Evolutionary conservation across 53 echinoderm and acorn worm species (phyloP).

Genomic region (Antedon mediterranea): DNA sequence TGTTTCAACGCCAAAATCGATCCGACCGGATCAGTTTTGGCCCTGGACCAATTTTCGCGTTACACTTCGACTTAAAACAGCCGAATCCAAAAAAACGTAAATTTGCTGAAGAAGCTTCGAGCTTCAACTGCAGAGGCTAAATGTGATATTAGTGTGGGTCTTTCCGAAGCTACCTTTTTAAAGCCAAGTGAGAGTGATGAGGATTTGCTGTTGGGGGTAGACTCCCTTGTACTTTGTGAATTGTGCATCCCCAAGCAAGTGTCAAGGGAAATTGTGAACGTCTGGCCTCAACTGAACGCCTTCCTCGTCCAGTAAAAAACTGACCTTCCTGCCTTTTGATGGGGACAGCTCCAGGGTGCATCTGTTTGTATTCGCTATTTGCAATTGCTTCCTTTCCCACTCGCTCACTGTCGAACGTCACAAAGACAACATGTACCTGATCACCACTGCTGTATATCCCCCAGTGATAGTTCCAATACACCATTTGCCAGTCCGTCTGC

Average conservation of each 20-base stretch:
- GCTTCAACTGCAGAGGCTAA: no score
- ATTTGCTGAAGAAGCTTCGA: no score
- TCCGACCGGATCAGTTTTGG: no score
- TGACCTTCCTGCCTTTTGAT: neutral
- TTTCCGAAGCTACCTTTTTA: no score
- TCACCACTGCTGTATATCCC: neutral
- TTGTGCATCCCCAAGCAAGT: constrained; percentile 26
- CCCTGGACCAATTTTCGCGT: no score
- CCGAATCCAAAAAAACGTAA: no score
- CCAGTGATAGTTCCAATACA: neutral
- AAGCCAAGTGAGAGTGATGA: no score
- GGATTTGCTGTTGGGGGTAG: no score
- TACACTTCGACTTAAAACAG: no score
- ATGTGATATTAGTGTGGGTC: no score
- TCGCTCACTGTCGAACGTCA: neutral
- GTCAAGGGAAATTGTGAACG: constrained; percentile 33
- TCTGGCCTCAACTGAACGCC: constrained; percentile 4
- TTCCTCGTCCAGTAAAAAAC: neutral
- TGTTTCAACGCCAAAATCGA: no score
- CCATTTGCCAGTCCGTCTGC: constrained; percentile 8
- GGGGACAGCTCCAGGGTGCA: neutral
- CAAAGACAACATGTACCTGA: neutral
- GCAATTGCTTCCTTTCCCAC: neutral
- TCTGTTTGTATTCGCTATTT: neutral
- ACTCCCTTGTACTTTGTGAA: constrained; percentile 47